Conservation (phyloP, 2,888 invertebrate genomes). For the Chamaedrilus cognettii region DNA sequence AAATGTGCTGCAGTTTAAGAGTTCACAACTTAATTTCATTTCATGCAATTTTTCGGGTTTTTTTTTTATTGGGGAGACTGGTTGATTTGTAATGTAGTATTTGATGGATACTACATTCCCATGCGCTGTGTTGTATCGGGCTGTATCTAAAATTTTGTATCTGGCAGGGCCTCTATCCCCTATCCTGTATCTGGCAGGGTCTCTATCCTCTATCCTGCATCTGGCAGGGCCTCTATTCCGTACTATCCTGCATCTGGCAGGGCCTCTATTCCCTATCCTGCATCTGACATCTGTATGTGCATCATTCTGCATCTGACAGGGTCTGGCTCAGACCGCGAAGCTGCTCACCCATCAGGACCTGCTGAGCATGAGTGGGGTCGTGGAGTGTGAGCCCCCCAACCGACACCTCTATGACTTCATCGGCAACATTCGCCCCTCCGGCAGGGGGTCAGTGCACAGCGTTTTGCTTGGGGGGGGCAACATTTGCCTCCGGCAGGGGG, state of each 20-base stretch:
- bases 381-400: constrained; percentile 97
- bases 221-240: neutral
- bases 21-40: neutral
- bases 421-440: constrained; percentile 78
- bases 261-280: neutral
- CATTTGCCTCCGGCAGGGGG: too few relatives aligned
- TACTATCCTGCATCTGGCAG: neutral
- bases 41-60: neutral
- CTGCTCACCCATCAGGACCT: constrained; percentile 75
- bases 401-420: constrained; percentile 95
- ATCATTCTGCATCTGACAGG: constrained; percentile 58
- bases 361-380: constrained; percentile 72
- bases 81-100: too few relatives aligned
- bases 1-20: neutral
- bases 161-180: neutral
- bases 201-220: too few relatives aligned
- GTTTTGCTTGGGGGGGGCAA: too few relatives aligned
- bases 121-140: too few relatives aligned
- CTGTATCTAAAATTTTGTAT: too few relatives aligned
- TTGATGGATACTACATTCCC: too few relatives aligned
- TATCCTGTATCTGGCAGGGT: neutral
- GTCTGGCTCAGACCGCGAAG: constrained; percentile 76
- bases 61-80: too few relatives aligned
- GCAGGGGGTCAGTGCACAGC: constrained; percentile 14
- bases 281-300: neutral